These are phyloP conservation scores for Sesia bembeciformis DNA, from an alignment of 2,888 invertebrate genomes.

Conservation along the genomic window DNA sequence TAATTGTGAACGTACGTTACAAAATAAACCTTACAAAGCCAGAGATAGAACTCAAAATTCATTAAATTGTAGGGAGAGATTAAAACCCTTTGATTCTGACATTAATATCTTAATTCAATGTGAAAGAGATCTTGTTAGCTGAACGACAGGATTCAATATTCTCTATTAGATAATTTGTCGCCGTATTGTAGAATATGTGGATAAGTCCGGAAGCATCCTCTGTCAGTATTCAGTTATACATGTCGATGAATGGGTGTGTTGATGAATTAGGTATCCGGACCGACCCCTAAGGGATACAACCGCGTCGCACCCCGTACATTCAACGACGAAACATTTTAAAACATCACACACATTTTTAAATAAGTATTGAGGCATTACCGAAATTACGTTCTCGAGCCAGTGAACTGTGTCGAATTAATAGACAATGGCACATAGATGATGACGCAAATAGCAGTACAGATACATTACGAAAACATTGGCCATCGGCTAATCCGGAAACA, in stretches of 20 bases:
- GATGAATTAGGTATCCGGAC: slow-evolving; percentile 21
- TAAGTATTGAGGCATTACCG: neutral
- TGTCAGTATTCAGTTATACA: slow-evolving; percentile 27
- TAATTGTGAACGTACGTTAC: slow-evolving; percentile 8
- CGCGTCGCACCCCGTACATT: slow-evolving; percentile 1
- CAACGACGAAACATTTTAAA: neutral
- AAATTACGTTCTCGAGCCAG: neutral
- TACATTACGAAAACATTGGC: too few relatives aligned
- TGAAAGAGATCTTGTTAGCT: neutral
- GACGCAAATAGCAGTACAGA: neutral
- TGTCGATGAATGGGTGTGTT: slow-evolving; percentile 20
- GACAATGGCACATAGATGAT: neutral
- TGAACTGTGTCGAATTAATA: neutral
- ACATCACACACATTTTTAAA: neutral
- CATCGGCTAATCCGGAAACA: too few relatives aligned
- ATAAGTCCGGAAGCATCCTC: slow-evolving; percentile 21
- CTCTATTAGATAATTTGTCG: neutral
- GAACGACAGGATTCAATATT: slow-evolving; percentile 7
- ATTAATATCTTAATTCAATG: neutral
- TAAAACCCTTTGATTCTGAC: slow-evolving; percentile 5
- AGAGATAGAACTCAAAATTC: neutral
- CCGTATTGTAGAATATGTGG: slow-evolving; percentile 15
- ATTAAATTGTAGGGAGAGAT: neutral
- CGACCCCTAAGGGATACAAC: slow-evolving; percentile 9
- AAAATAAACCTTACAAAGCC: slow-evolving; percentile 8